These are phyloP conservation scores for Caloenas nicobarica DNA, from an alignment of 2,113 vertebrate genomes.

Conservation along the genomic window DNA sequence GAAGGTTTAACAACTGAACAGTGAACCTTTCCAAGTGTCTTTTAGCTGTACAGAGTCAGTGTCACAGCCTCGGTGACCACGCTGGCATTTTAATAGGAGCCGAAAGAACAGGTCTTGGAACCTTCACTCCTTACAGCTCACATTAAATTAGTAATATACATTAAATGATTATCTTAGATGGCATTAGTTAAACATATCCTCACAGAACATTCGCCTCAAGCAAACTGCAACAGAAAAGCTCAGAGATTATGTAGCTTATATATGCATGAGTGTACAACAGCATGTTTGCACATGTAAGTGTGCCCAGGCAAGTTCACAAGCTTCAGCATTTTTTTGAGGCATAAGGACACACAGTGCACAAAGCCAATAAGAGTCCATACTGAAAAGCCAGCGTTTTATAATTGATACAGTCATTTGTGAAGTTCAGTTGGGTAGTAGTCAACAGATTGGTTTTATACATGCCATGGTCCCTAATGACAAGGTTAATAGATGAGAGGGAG, in stretches of 20 bases:
- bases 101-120: slow-evolving; percentile 29
- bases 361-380: neutral
- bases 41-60: neutral
- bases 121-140: neutral
- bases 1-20: neutral
- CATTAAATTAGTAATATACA: slow-evolving; percentile 19
- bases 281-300: neutral
- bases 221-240: neutral
- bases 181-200: slow-evolving; percentile 42
- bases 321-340: neutral
- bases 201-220: slow-evolving; percentile 24
- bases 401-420: fast-evolving
- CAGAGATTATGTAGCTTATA: neutral
- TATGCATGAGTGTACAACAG: neutral
- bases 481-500: too few relatives aligned
- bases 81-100: neutral
- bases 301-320: neutral
- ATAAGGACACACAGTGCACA: neutral
- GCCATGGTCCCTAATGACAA: too few relatives aligned
- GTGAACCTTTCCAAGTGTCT: neutral
- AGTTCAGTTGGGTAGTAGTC: too few relatives aligned
- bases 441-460: too few relatives aligned
- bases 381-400: neutral
- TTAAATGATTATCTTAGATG: slow-evolving; percentile 14
- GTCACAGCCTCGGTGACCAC: neutral